Percentiles rank a stretch among this genome's conserved stretches.
Conservation (phyloP, 2,888 invertebrate species). For the Spodoptera picta region DNA sequence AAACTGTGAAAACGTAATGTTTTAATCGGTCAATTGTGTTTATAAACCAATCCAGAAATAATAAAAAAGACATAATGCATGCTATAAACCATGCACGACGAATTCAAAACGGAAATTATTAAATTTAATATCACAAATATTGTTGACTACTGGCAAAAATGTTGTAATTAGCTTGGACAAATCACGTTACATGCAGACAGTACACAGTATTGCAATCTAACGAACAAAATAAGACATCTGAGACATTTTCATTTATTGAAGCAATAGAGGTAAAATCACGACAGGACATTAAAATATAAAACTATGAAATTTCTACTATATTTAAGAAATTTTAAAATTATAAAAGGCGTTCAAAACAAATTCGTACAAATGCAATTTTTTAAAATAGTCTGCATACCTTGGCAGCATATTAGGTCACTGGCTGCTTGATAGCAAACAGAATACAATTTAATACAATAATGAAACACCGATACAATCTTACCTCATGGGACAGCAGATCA, state of each 20-base stretch:
- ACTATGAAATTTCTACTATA: conserved; percentile 6
- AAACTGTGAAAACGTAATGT: no score
- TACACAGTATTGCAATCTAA: conserved; percentile 45
- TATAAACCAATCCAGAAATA: no score
- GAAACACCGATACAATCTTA: conserved; percentile 32
- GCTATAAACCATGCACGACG: no score
- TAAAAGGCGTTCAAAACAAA: conserved; percentile 45
- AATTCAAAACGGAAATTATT: no score
- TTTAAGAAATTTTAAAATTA: conserved; percentile 23
- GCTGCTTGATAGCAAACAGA: conserved; percentile 86
- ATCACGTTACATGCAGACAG: conserved; percentile 53
- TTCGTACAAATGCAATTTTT: conserved; percentile 40
- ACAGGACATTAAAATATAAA: no score
- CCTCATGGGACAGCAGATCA: conserved; percentile 4
- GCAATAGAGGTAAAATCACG: no score
- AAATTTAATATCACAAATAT: neutral
- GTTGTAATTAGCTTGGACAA: conserved; percentile 28
- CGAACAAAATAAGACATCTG: conserved; percentile 26
- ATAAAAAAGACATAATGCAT: no score
- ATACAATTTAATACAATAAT: conserved; percentile 65
- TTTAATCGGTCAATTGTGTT: no score
- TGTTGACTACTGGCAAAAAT: conserved; percentile 22
- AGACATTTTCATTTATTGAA: neutral
- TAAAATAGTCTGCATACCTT: conserved; percentile 80
- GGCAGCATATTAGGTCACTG: conserved; percentile 88